phyloP scores from a whole-genome alignment of 2,113 vertebrate species.

The Erythrolamprus reginae region DNA sequence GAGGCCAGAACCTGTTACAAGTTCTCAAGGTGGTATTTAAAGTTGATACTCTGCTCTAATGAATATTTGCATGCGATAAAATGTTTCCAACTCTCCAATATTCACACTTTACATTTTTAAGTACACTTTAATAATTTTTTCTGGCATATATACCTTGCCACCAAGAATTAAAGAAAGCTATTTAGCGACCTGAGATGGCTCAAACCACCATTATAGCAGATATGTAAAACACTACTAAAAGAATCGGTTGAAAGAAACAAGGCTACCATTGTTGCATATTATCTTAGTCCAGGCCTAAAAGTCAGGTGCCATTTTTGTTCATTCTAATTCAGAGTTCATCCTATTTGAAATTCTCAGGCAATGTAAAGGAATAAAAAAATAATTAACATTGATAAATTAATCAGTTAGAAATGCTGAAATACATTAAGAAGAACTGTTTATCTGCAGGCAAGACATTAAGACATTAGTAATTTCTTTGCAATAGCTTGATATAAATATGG shows the following conservation, averaged over 20 bases:
- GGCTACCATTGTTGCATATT: background rate
- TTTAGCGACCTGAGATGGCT: background rate
- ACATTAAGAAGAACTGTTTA: background rate
- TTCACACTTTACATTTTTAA: background rate
- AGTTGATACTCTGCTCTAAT: background rate
- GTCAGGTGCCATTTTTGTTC: background rate
- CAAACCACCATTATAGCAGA: background rate
- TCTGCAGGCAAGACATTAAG: background rate
- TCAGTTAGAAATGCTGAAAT: background rate
- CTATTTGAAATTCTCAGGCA: background rate
- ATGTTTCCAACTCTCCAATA: background rate
- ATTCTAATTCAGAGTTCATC: background rate
- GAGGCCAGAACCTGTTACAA: background rate
- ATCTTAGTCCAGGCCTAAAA: background rate
- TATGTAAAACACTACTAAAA: background rate
- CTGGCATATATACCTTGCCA: background rate
- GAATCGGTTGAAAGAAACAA: background rate
- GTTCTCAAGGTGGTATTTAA: background rate
- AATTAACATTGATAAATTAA: background rate
- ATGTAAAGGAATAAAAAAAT: background rate
- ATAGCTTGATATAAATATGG: background rate
- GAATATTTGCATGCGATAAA: background rate
- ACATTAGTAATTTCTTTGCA: background rate
- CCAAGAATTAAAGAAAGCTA: background rate
- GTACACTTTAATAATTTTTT: background rate